A percentile compares a stretch with the other conserved stretches of the same genome.
Conservation (phyloP, 1,140 invertebrate species). For the Anoplolepis gracilipes region DNA sequence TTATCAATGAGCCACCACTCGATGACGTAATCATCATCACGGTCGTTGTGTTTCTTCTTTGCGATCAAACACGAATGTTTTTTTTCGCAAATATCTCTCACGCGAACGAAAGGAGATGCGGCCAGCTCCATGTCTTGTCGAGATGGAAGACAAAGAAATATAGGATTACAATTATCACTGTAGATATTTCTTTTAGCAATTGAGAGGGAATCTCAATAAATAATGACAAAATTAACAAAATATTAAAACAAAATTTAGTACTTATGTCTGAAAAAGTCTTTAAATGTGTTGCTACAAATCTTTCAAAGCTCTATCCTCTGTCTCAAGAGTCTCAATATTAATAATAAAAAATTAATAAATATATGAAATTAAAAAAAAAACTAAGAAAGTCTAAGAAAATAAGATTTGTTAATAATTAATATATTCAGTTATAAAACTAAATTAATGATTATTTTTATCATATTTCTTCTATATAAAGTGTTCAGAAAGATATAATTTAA, state of each 20-base stretch:
- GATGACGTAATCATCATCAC: conserved; percentile 26
- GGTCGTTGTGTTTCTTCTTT: neutral
- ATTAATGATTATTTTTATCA: neutral
- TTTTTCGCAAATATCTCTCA: conserved; percentile 5
- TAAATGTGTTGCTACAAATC: too few species aligned
- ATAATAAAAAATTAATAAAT: too few species aligned
- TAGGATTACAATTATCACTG: neutral
- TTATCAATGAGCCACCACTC: conserved; percentile 2
- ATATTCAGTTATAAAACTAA: neutral
- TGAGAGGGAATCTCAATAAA: too few species aligned
- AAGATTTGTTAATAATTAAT: neutral
- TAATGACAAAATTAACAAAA: neutral
- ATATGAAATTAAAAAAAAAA: too few species aligned
- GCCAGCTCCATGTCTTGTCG: neutral
- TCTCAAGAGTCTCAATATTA: too few species aligned
- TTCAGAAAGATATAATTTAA: neutral
- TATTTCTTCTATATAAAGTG: neutral
- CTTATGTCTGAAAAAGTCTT: too few species aligned
- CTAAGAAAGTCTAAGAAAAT: neutral
- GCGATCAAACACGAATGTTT: neutral
- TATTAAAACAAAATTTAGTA: neutral
- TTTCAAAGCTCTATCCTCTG: too few species aligned
- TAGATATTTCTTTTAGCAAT: neutral
- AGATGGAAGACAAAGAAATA: conserved; percentile 8
- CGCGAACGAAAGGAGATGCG: neutral